Evolutionary conservation across 1,140 invertebrate genomes (phyloP).

Genomic region (Drosophila melanica): DNA sequence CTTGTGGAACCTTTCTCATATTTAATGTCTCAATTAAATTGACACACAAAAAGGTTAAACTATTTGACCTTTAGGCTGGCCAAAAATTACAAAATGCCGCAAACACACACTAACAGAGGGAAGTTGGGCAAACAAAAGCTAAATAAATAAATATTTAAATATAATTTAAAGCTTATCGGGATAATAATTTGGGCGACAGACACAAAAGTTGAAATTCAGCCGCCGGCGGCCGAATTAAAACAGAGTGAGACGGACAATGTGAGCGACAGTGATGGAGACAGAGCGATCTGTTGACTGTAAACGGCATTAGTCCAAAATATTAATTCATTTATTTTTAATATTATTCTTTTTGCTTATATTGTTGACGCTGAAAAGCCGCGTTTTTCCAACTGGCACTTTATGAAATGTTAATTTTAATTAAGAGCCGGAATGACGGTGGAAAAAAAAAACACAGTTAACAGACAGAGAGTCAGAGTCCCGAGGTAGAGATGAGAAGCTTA

Average conservation of each 20-base stretch:
- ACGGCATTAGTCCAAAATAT: slow-evolving; percentile 61
- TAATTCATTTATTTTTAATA: slow-evolving; percentile 42
- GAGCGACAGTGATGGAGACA: slow-evolving; percentile 2
- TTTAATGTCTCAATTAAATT: slow-evolving; percentile 50
- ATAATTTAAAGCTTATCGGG: slow-evolving; percentile 68
- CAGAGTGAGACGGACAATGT: neutral
- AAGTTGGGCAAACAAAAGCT: slow-evolving; percentile 19
- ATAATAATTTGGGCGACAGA: slow-evolving; percentile 41
- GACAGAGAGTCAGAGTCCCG: slow-evolving; percentile 14
- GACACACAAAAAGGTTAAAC: slow-evolving; percentile 51
- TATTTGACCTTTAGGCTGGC: slow-evolving; percentile 43
- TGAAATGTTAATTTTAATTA: slow-evolving; percentile 83
- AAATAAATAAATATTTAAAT: slow-evolving; percentile 61
- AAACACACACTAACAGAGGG: slow-evolving; percentile 2
- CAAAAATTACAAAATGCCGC: slow-evolving; percentile 4
- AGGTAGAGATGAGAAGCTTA: slow-evolving; percentile 4
- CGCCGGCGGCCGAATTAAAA: neutral
- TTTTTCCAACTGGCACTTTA: slow-evolving; percentile 43
- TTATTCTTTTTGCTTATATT: slow-evolving; percentile 12
- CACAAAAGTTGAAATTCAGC: slow-evolving; percentile 49
- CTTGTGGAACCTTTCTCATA: slow-evolving; percentile 38
- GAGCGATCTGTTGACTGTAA: slow-evolving; percentile 32
- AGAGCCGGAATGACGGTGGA: slow-evolving; percentile 35
- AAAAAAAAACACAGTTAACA: slow-evolving; percentile 9
- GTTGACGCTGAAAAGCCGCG: slow-evolving; percentile 11